Base-by-base conservation (phyloP, 2,888 invertebrate species). In the Platycheirus albimanus region DNA sequence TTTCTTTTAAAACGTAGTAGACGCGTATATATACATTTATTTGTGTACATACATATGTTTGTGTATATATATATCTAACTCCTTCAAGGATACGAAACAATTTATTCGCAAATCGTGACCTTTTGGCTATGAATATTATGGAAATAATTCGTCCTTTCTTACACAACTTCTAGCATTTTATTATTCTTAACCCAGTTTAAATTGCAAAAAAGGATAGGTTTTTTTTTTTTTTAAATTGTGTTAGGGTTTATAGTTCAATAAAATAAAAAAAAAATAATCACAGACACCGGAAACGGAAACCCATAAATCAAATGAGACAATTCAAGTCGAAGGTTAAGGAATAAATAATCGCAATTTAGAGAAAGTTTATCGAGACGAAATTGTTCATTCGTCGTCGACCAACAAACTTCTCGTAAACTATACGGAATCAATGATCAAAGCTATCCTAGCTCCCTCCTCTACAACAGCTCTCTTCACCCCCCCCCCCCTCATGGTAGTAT, bases 281-380 rank as follows among this genome's bases (percentile, higher is more conserved):
- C 67, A 67, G 52, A 74, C 61, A 61, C 78, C 71, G 78, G 78
- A 78, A 83, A 72, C 71, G 78, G 78, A 78, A 83, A 72, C 36
- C 63, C 63, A 58, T 78, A 78, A 78, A 78, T 78, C 69, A 69
- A 61, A 45, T 63, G 28, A 78, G 74, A 83, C 67, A 74, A 78
- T 74, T 83, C 69, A 83, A 83, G 83, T 78, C 78, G 78, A 78
- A 83, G 83, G 83, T 78, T 78, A 78, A 78, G 83, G 69, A 58
- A 74, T 69, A 64, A 45, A n/a, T n/a, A n/a, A 75, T 80, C 36
- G 74, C 43, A 72, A 72, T n/a, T n/a, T 51, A 58, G 43, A 33
- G 20, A 28, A 38, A 49, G 10, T 38, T n/a, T n/a, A 11, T 33
- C 4, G 10, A 58, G n/a, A 24, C 13, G 15, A 56, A 17, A 38